Conservation (phyloP, 2,113 vertebrate genomes). For the Poicephalus meyeri region DNA sequence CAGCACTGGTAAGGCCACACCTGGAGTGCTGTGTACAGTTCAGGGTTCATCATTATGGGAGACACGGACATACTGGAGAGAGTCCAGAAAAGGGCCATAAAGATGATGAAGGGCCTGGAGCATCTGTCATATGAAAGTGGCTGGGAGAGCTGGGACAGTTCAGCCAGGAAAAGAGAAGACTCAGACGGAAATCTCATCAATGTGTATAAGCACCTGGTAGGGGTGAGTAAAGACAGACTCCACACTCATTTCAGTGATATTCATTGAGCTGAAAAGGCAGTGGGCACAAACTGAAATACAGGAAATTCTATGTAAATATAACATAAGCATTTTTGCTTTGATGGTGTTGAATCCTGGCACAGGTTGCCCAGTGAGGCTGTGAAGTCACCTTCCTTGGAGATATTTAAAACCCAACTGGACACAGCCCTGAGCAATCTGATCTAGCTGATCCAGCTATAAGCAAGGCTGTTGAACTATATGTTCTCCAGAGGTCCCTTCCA, state of each 20-base stretch:
- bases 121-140: neutral
- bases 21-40: neutral
- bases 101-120: neutral
- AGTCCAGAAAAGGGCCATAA: neutral
- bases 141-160: neutral
- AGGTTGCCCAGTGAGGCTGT: neutral
- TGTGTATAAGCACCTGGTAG: neutral
- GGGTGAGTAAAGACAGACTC: neutral
- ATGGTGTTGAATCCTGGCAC: neutral
- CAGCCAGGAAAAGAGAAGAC: neutral
- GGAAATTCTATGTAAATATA: neutral
- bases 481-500: neutral
- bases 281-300: neutral
- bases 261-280: neutral
- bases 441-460: neutral
- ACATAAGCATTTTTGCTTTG: neutral
- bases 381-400: neutral
- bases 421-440: neutral
- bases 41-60: neutral
- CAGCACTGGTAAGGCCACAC: neutral
- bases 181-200: neutral
- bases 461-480: rapidly evolving
- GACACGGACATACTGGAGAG: neutral
- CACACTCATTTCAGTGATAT: neutral
- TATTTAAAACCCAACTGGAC: neutral